Evolutionary conservation across 1,140 invertebrate species (phyloP), one percentile per base, ranked within the genome.

Genomic region (Papilio dardanus): DNA sequence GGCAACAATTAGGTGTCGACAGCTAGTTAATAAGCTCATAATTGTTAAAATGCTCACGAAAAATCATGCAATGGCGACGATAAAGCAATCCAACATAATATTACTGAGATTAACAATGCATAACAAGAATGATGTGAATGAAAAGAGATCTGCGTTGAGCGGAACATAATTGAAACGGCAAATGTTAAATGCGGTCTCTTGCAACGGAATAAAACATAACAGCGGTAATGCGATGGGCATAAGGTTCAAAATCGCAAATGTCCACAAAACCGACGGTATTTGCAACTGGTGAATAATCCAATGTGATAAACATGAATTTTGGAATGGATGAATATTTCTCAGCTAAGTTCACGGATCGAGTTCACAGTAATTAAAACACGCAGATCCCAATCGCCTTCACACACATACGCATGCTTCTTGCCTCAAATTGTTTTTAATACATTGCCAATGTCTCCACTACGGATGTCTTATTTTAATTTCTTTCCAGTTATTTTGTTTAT

Each of bases 371-470:
- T 69, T 69, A 69, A 58, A 81, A 76, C 83, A 84, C 86, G 86
- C 89, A 90, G 88, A 90, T 87, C 89, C 84, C 84, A 79, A 83
- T 85, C 83, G 76, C 69, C 71, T 79, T 83, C 84, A 88, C 87
- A 85, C 82, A 77, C 77, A 86, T 83, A 91, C 95, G 94, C 94
- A 95, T 95, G 95, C 94, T 95, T 95, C 94, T 94, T 95, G 94
- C 95, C 94, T 95, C 85, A 85, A 73, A 58, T 83, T 81, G 81
- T 87, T 84, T 79, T 80, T 79, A 71, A 82, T 86, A 88, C 91
- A 92, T 92, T 88, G 90, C 80, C 50, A 73, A 91, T 91, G 67
- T 76, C 79, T 28, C 74, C 80, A 77, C 79, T 81, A 84, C 75
- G 75, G 82, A 81, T 77, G 81, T 86, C 88, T 54, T 92, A 93